Conservation (phyloP, 2,113 vertebrate genomes). For the Heterocephalus glaber region DNA sequence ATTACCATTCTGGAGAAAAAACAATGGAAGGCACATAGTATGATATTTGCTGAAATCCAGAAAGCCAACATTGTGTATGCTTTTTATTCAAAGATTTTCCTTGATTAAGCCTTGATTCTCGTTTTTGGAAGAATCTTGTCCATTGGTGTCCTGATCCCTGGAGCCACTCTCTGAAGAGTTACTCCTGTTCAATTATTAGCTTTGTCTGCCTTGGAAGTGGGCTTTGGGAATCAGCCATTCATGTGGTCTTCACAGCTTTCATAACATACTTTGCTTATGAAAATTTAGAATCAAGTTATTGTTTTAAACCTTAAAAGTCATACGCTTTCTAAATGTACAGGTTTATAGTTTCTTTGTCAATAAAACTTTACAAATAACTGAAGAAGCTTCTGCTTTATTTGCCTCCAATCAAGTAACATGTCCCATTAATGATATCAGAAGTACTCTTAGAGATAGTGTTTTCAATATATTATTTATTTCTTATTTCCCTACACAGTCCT, state of each 20-base stretch:
- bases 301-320: background rate
- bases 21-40: background rate
- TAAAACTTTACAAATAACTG: background rate
- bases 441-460: background rate
- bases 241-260: background rate
- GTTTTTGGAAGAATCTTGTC: background rate
- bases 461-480: background rate
- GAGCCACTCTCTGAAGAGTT: background rate
- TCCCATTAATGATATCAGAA: background rate
- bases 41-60: background rate
- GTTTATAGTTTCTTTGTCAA: constrained; percentile 2
- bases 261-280: background rate
- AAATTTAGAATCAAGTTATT: background rate
- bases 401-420: background rate
- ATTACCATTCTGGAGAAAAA: background rate
- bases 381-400: constrained; percentile 1
- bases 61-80: background rate
- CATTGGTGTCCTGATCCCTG: background rate
- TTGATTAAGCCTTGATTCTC: background rate
- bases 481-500: background rate
- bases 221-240: background rate
- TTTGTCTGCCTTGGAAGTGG: background rate
- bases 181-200: background rate
- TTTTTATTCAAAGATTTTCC: background rate
- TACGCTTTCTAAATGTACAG: background rate